phyloP scores from a whole-genome alignment of 2,888 invertebrate genomes.

The Limenitis camilla region DNA sequence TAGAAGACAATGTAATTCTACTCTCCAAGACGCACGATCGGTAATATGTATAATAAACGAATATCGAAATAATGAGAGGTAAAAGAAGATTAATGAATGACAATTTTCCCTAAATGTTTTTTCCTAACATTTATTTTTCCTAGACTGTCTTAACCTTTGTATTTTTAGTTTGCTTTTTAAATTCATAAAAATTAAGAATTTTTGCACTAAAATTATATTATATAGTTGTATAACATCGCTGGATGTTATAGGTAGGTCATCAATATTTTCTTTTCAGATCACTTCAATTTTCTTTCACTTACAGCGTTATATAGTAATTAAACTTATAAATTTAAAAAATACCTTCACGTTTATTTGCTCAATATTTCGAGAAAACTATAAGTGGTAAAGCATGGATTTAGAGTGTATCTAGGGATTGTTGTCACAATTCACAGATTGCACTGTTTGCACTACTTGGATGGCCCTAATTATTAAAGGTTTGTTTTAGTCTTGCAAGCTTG shows the following conservation, averaged over 20 bases:
- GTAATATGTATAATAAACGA: neutral
- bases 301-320: constrained; percentile 2
- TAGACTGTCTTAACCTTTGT: neutral
- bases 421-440: constrained; percentile 17
- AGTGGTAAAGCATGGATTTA: constrained; percentile 21
- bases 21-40: too few species aligned
- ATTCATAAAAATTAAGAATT: neutral
- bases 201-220: neutral
- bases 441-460: constrained; percentile 23
- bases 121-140: neutral
- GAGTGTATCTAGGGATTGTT: constrained; percentile 15
- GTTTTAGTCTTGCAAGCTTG: constrained; percentile 21
- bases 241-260: neutral
- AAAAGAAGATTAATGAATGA: neutral
- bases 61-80: neutral
- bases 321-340: neutral
- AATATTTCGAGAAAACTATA: constrained; percentile 1
- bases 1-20: too few species aligned
- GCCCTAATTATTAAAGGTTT: constrained; percentile 19
- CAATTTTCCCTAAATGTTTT: neutral
- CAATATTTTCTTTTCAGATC: constrained; percentile 1
- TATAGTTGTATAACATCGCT: neutral
- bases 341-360: constrained; percentile 1
- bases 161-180: constrained; percentile 3
- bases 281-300: constrained; percentile 1